Conservation (phyloP, 2,888 invertebrate species). For the Nysson spinosus region DNA sequence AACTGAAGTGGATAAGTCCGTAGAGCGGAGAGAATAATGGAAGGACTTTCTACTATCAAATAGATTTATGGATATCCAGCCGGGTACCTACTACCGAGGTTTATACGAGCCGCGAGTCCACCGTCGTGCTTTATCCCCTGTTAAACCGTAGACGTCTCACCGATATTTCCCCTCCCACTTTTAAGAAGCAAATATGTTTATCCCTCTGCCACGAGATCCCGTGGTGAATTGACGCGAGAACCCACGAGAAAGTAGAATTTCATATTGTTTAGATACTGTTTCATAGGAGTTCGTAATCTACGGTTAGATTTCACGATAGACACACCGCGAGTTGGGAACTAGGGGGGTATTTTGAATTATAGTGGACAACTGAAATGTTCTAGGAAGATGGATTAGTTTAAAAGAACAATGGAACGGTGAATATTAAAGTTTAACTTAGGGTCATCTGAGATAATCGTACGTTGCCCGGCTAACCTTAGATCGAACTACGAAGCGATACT, state of each 20-base stretch:
- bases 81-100: conserved; percentile 62
- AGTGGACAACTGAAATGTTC: background rate
- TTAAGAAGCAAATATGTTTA: conserved; percentile 52
- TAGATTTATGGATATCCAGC: conserved; percentile 75
- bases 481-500: conserved; percentile 54
- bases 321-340: background rate
- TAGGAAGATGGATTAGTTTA: conserved; percentile 33
- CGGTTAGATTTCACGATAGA: conserved; percentile 30
- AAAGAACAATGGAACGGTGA: conserved; percentile 41
- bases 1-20: conserved; percentile 63
- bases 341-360: conserved; percentile 31
- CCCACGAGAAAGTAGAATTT: conserved; percentile 47
- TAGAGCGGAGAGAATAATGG: conserved; percentile 70
- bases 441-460: conserved; percentile 49
- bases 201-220: conserved; percentile 30
- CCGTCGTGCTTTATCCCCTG: conserved; percentile 58
- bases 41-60: conserved; percentile 75
- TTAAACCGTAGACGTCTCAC: conserved; percentile 56
- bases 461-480: conserved; percentile 31
- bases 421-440: conserved; percentile 31
- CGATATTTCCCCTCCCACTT: conserved; percentile 50
- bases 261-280: conserved; percentile 48
- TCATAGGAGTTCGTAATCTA: conserved; percentile 37
- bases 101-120: conserved; percentile 50
- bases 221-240: conserved; percentile 29